Base-by-base conservation (phyloP, 2,888 invertebrate species). In the Lagria hirta region DNA sequence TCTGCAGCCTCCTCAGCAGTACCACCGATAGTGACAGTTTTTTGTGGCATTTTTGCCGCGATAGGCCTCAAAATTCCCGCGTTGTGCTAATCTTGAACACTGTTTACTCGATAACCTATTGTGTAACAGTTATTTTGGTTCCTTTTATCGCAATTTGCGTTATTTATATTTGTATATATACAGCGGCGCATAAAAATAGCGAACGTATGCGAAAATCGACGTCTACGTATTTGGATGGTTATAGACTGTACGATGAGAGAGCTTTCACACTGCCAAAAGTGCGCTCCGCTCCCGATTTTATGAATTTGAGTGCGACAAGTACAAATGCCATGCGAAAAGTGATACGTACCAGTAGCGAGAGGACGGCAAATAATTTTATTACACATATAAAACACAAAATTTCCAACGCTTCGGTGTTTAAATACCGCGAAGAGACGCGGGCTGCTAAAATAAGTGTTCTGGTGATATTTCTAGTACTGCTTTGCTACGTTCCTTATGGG, bases 371-470 rank as follows among this genome's bases (percentile, higher is more conserved):
- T 42, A 82, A 81, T 48, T 80, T 82, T 65, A 86, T 89, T 61
- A 84, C 83, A 46, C 84, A 84, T 35, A 73, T 90, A 52, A 80
- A 86, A 42, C 84, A 87, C 67, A 79, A 88, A 35, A 85, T 92
- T 50, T 88, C 90, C 49, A 89, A 90, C 65, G 88, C 88, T 16
- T 87, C 88, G 27, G 76, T 88, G 48, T 89, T 90, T 71, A 80
- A 85, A 62, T 89, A 91, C 66, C 78, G 90, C 36, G 93, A 93
- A 66, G 93, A 93, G 73, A 88, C 90, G 54, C 80, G 91, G 52
- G 90, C 93, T 1, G 93, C 91, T 4, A 83, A 90, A 53, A 89
- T 93, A 34, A 90, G 90, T 62, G 83, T 84, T 29, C 69, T 88
- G 49, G 88, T 88, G 49, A 81, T 87, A 63, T 78, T 86, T 20